Evolutionary conservation across 2,113 vertebrate genomes (phyloP).

Genomic region (Oreochromis aureus): DNA sequence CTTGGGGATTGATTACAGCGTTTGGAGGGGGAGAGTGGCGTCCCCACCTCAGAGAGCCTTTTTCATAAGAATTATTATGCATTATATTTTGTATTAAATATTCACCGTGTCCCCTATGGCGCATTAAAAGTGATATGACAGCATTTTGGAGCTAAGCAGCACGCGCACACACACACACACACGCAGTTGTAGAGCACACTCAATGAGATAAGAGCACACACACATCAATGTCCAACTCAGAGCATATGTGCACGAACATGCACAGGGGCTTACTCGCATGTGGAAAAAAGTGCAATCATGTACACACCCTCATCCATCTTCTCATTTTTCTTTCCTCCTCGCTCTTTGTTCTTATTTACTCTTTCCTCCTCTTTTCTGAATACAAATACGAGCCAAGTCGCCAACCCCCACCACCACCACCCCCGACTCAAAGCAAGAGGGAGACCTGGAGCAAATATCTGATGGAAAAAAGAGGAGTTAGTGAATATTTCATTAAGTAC

Average conservation of each 20-base stretch:
- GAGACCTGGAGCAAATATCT: constrained; percentile 21
- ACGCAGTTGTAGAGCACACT: not conserved
- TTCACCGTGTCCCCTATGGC: constrained; percentile 4
- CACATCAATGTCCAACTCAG: not conserved
- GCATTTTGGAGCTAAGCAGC: constrained; percentile 22
- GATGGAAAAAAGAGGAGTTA: not conserved
- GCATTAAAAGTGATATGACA: constrained; percentile 36
- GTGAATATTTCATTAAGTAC: constrained; percentile 53
- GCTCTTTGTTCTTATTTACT: not conserved
- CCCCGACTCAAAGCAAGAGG: not conserved
- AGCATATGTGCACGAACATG: not conserved
- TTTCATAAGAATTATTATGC: constrained; percentile 31
- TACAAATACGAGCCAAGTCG: not conserved
- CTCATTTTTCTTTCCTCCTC: not conserved
- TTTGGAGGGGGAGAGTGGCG: not conserved
- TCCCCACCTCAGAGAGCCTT: constrained; percentile 3
- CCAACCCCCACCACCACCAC: not conserved
- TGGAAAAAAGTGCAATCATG: not conserved
- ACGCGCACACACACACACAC: not conserved
- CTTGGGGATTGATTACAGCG: constrained; percentile 34
- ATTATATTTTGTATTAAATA: constrained; percentile 37
- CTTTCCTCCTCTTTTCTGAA: not conserved
- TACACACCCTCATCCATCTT: not conserved
- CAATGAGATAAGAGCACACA: not conserved
- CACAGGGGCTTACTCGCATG: not conserved